phyloP scores from a whole-genome alignment of 2,797 vertebrate species.

The Sebastiscus albofasciatus region DNA sequence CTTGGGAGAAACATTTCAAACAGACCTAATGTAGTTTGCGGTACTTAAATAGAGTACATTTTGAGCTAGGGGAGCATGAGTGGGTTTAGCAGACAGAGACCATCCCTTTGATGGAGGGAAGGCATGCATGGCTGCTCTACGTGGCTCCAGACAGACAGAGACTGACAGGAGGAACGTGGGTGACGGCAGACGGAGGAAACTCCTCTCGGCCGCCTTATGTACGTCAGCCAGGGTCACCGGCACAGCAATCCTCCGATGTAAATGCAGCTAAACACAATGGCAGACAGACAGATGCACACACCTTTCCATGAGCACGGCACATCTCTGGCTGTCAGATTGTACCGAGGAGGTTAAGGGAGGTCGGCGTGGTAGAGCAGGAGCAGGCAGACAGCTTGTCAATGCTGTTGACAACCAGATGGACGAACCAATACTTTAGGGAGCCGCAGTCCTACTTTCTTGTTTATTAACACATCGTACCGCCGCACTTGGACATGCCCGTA shows the following conservation, averaged over 20 bases:
- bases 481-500: conserved; percentile 32
- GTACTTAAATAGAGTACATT: conserved; percentile 46
- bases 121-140: conserved; percentile 57
- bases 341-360: conserved; percentile 62
- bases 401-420: conserved; percentile 70
- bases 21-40: conserved; percentile 30
- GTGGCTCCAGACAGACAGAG: conserved; percentile 37
- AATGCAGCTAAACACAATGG: conserved; percentile 53
- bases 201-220: conserved; percentile 48
- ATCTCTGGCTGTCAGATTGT: conserved; percentile 68
- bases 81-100: conserved; percentile 21
- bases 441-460: conserved; percentile 36
- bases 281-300: conserved; percentile 59
- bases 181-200: conserved; percentile 46
- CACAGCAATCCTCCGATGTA: conserved; percentile 45
- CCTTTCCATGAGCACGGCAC: conserved; percentile 52
- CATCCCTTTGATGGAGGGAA: conserved; percentile 41
- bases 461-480: conserved; percentile 50
- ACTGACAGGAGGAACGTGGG: conserved; percentile 53
- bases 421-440: conserved; percentile 52
- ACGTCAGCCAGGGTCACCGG: conserved; percentile 63
- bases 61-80: conserved; percentile 35
- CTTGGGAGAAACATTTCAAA: conserved; percentile 23
- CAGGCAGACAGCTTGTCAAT: conserved; percentile 71
- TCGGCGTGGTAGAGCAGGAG: conserved; percentile 51